These are phyloP conservation scores for Notospermus geniculatus DNA, from an alignment of 1,140 invertebrate species.

Conservation along the genomic window DNA sequence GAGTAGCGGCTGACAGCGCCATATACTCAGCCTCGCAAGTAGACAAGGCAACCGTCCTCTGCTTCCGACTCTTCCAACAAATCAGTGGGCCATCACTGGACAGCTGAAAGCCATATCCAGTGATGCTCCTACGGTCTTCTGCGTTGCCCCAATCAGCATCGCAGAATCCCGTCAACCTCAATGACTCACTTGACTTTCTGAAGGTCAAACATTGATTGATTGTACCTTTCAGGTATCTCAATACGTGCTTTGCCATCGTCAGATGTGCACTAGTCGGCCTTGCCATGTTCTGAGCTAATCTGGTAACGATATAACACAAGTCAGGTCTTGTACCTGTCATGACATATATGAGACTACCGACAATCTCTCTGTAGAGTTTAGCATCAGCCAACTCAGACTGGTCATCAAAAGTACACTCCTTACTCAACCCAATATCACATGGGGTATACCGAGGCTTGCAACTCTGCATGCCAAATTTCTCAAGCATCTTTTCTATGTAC, in stretches of 20 bases:
- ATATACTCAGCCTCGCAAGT: constrained; percentile 56
- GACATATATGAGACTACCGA: constrained; percentile 9
- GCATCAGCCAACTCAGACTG: not conserved
- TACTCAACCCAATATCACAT: too few relatives aligned
- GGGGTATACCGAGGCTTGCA: not conserved
- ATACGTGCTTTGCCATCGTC: not conserved
- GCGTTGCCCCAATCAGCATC: too few relatives aligned
- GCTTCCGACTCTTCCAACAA: too few relatives aligned
- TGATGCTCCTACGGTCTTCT: constrained; percentile 10
- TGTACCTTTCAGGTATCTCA: not conserved
- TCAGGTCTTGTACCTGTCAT: constrained; percentile 3
- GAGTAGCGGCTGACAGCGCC: constrained; percentile 12
- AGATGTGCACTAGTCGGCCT: not conserved
- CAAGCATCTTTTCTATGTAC: too few relatives aligned
- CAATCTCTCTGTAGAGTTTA: not conserved
- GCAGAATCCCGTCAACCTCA: not conserved
- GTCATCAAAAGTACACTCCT: not conserved
- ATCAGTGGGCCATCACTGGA: too few relatives aligned
- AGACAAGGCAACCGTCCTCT: constrained; percentile 54
- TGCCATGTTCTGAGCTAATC: not conserved
- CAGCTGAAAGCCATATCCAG: constrained; percentile 14
- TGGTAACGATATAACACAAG: too few relatives aligned
- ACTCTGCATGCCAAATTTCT: too few relatives aligned
- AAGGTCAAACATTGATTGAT: constrained; percentile 11
- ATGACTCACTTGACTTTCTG: constrained; percentile 11